Conservation (phyloP, 1,140 invertebrate genomes). For the Cydia strobilella region DNA sequence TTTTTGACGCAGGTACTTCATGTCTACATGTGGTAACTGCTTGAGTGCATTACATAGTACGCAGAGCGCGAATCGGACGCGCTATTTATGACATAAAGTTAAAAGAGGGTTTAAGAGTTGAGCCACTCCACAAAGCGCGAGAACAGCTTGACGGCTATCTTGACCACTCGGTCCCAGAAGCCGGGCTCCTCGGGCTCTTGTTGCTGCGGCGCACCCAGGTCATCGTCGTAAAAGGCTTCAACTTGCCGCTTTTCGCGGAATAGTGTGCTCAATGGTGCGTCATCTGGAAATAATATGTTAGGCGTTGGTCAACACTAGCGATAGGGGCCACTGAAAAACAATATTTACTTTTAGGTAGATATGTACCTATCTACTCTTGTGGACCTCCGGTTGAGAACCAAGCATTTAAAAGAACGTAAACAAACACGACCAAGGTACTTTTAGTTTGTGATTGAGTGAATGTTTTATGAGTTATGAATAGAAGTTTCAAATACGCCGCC, state of each 20-base stretch:
- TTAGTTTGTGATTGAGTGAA: too few relatives aligned
- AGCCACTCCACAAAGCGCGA: conserved; percentile 41
- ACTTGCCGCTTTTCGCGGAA: conserved; percentile 36
- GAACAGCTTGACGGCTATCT: conserved; percentile 39
- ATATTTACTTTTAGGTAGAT: too few relatives aligned
- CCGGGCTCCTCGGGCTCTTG: conserved; percentile 33
- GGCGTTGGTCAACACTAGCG: background rate
- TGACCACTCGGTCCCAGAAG: conserved; percentile 42
- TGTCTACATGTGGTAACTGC: too few relatives aligned
- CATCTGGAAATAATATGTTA: conserved; percentile 5
- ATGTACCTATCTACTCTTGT: too few relatives aligned
- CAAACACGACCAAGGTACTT: too few relatives aligned
- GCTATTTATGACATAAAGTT: conserved; percentile 35
- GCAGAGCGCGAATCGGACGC: too few relatives aligned
- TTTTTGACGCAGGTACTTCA: conserved; percentile 42
- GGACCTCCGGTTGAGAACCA: too few relatives aligned
- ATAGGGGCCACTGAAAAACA: too few relatives aligned
- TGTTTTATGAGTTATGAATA: too few relatives aligned
- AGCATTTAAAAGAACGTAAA: too few relatives aligned
- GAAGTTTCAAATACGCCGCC: too few relatives aligned
- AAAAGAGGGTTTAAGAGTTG: conserved; percentile 37
- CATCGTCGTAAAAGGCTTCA: conserved; percentile 37
- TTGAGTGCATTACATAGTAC: too few relatives aligned
- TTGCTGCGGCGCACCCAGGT: conserved; percentile 33
- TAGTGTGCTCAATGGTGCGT: background rate